Conservation (phyloP, 2,888 invertebrate genomes). For the Drosophila monieri region DNA sequence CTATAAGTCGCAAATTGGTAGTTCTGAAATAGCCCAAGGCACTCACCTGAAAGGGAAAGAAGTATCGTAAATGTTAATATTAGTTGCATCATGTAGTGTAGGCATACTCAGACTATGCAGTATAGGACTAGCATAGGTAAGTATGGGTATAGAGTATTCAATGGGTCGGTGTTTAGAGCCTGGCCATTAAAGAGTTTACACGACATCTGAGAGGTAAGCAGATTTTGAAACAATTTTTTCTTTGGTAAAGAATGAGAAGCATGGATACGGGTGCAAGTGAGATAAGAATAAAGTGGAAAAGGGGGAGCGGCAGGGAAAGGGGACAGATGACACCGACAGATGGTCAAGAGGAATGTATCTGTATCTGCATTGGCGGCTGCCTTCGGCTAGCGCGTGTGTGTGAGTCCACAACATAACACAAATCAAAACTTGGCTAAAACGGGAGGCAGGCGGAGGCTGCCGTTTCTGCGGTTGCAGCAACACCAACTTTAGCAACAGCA, state of each 20-base stretch:
- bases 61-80: background rate
- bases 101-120: too few species aligned
- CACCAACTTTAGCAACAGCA: conserved; percentile 7
- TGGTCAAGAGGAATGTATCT: conserved; percentile 53
- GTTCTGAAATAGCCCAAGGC: background rate
- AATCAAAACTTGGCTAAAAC: conserved; percentile 73
- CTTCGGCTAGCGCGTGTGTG: conserved; percentile 23
- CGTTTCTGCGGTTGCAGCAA: conserved; percentile 27
- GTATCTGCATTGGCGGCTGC: conserved; percentile 34
- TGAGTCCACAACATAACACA: conserved; percentile 64
- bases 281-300: background rate
- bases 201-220: too few species aligned
- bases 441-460: conserved; percentile 46
- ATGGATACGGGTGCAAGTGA: background rate
- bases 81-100: background rate
- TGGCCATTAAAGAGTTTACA: too few species aligned
- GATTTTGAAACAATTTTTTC: background rate
- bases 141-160: too few species aligned
- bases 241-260: background rate
- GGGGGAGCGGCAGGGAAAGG: background rate
- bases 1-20: background rate
- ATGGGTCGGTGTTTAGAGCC: too few species aligned
- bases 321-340: conserved; percentile 47
- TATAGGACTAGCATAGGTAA: too few species aligned
- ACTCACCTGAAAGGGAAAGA: background rate